phyloP scores from a whole-genome alignment of 2,888 invertebrate species.

The Thysanoteuthis rhombus region DNA sequence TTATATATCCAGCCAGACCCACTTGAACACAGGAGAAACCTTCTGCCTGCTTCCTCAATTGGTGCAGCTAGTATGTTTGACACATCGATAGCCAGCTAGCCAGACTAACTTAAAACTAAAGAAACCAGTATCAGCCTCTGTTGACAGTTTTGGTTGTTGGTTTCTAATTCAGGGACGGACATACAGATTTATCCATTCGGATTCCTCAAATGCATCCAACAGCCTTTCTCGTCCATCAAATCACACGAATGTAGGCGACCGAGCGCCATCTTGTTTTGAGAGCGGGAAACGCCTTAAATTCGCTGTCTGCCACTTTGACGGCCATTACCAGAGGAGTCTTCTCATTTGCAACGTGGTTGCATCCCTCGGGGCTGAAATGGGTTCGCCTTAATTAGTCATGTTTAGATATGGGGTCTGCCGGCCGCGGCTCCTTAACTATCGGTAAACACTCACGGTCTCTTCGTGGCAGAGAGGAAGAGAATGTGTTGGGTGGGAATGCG shows the following conservation, averaged over 20 bases:
- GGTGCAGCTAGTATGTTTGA: too few relatives aligned
- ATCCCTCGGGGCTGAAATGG: background rate
- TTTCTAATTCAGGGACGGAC: background rate
- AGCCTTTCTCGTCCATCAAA: background rate
- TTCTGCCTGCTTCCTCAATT: too few relatives aligned
- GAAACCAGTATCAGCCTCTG: too few relatives aligned
- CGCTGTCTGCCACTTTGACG: background rate
- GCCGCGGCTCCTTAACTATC: slow-evolving; percentile 12
- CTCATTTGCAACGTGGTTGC: background rate
- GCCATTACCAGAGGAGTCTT: background rate
- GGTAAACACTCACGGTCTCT: background rate
- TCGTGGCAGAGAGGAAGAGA: background rate
- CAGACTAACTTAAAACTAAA: too few relatives aligned
- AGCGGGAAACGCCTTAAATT: background rate
- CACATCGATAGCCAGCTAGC: too few relatives aligned
- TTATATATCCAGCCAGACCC: too few relatives aligned
- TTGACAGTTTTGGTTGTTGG: too few relatives aligned
- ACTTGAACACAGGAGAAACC: too few relatives aligned
- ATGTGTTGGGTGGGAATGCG: background rate
- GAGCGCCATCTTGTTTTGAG: background rate
- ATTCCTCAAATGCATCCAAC: background rate
- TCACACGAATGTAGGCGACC: background rate
- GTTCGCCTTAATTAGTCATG: background rate
- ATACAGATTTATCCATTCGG: background rate
- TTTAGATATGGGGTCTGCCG: background rate